Evolutionary conservation across 2,797 vertebrate genomes (phyloP).

Genomic region (Allobates femoralis): DNA sequence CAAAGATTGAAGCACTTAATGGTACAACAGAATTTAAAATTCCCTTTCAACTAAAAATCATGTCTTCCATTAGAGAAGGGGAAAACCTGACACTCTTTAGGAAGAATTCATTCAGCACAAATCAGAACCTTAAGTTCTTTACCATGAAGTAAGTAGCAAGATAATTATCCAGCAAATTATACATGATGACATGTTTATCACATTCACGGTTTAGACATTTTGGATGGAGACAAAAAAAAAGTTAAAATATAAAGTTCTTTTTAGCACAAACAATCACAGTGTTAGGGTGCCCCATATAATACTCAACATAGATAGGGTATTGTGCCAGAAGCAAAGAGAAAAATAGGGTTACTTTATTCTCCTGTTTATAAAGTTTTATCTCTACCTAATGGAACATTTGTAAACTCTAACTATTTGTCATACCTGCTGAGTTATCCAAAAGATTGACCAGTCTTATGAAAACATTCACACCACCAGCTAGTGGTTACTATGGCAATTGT

Average conservation of each 20-base stretch:
- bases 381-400: too few relatives aligned
- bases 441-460: background rate
- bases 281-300: too few relatives aligned
- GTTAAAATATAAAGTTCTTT: background rate
- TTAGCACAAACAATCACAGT: background rate
- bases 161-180: constrained; percentile 36
- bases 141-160: constrained; percentile 26
- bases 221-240: background rate
- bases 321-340: too few relatives aligned
- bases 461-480: too few relatives aligned
- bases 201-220: background rate
- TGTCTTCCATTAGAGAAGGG: constrained; percentile 51
- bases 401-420: background rate
- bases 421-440: background rate
- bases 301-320: too few relatives aligned
- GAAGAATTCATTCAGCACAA: constrained; percentile 54
- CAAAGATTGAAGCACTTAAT: constrained; percentile 58
- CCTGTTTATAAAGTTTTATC: too few relatives aligned
- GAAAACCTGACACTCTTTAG: constrained; percentile 52
- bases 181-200: constrained; percentile 23
- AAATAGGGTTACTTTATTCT: too few relatives aligned
- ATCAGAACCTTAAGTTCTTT: constrained; percentile 48
- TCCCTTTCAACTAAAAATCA: constrained; percentile 51
- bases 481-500: too few relatives aligned
- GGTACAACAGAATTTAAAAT: constrained; percentile 52